phyloP scores from a whole-genome alignment of 2,888 invertebrate genomes.

The Drosophila lacicola region DNA sequence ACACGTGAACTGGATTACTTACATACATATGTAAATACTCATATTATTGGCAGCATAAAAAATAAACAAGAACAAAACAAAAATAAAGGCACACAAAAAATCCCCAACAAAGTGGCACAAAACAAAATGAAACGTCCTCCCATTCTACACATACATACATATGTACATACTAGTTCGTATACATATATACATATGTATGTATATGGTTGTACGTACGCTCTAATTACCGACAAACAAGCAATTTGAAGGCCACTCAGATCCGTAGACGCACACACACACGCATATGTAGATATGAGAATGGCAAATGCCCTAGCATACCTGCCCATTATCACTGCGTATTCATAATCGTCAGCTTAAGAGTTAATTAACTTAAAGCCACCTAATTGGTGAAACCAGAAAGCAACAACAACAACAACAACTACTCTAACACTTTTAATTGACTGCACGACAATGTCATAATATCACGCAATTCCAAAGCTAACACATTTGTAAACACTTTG shows the following conservation, averaged over 20 bases:
- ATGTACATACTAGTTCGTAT: neutral
- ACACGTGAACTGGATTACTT: conserved; percentile 57
- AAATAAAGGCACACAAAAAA: conserved; percentile 5
- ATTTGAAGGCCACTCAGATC: conserved; percentile 37
- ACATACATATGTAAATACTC: conserved; percentile 3
- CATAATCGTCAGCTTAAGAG: conserved; percentile 57
- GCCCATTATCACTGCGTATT: conserved; percentile 43
- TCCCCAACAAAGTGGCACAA: conserved; percentile 12
- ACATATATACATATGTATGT: neutral
- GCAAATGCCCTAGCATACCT: conserved; percentile 27
- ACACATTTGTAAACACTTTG: conserved; percentile 12
- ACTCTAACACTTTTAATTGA: conserved; percentile 34
- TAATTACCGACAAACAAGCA: conserved; percentile 62
- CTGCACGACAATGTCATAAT: conserved; percentile 33
- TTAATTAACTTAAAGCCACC: conserved; percentile 60
- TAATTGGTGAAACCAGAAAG: conserved; percentile 49
- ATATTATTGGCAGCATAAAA: conserved; percentile 35
- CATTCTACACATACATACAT: neutral
- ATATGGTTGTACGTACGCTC: conserved; percentile 25
- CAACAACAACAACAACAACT: neutral
- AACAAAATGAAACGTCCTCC: conserved; percentile 21
- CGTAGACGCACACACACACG: conserved; percentile 1
- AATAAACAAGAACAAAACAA: conserved; percentile 11
- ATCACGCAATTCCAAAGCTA: conserved; percentile 27
- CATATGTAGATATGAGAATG: conserved; percentile 22